Conservation (phyloP, 2,888 invertebrate genomes). For the Oscheius sp. region DNA sequence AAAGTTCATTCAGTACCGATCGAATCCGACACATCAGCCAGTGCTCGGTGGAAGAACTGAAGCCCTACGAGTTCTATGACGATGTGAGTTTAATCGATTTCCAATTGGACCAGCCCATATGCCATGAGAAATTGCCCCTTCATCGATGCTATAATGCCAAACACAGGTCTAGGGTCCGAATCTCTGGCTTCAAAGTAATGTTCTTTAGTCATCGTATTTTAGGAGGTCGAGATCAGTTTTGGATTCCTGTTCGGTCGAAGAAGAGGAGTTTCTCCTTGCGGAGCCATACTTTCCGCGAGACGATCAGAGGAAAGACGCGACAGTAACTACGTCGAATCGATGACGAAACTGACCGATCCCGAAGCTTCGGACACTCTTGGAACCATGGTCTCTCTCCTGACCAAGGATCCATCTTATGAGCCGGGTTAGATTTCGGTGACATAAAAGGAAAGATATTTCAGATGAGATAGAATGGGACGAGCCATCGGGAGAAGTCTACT, state of each 20-base stretch:
- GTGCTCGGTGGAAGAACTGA: constrained; percentile 44
- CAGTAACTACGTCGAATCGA: constrained; percentile 20
- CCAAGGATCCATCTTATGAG: neutral
- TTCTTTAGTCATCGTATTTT: too few relatives aligned
- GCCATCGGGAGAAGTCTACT: constrained; percentile 30
- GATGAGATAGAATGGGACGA: constrained; percentile 35
- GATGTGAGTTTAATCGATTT: constrained; percentile 31
- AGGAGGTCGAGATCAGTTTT: constrained; percentile 28
- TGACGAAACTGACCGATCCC: constrained; percentile 1
- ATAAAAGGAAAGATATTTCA: neutral
- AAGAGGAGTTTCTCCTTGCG: constrained; percentile 6
- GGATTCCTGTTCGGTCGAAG: constrained; percentile 22
- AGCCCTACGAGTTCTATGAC: constrained; percentile 47
- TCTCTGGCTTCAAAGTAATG: too few relatives aligned
- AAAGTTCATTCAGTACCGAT: constrained; percentile 40
- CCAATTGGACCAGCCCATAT: too few relatives aligned
- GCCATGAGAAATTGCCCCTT: too few relatives aligned
- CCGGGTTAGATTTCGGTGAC: neutral
- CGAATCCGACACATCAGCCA: constrained; percentile 47
- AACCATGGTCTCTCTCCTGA: constrained; percentile 10
- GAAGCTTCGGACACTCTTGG: constrained; percentile 22
- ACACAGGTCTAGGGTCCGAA: too few relatives aligned
- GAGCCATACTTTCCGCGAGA: neutral
- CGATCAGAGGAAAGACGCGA: constrained; percentile 24
- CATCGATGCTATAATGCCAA: too few relatives aligned